phyloP scores from a whole-genome alignment of 2,113 vertebrate species.

The Pyxicephalus adspersus region DNA sequence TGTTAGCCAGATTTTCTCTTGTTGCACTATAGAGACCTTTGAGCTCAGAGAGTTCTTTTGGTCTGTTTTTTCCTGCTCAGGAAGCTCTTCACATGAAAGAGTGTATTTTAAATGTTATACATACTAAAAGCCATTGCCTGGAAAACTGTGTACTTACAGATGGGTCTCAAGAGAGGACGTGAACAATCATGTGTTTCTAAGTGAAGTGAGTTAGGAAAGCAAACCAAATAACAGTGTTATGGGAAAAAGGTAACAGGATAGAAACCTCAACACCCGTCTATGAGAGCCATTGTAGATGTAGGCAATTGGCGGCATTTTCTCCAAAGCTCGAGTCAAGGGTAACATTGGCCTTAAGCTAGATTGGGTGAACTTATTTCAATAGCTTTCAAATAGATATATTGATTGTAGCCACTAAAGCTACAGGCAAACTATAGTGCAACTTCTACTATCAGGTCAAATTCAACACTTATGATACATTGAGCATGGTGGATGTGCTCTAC shows the following conservation, averaged over 20 bases:
- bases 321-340: conserved; percentile 35
- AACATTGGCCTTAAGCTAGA: conserved; percentile 39
- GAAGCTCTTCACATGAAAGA: conserved; percentile 56
- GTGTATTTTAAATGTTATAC: conserved; percentile 47
- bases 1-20: conserved; percentile 24
- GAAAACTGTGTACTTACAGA: conserved; percentile 47
- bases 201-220: conserved; percentile 34
- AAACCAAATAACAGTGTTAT: conserved; percentile 40
- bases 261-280: conserved; percentile 19
- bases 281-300: conserved; percentile 22
- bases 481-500: neutral
- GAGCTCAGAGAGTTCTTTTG: conserved; percentile 36
- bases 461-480: neutral
- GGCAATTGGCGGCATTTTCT: conserved; percentile 18
- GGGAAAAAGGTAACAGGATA: conserved; percentile 20
- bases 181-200: conserved; percentile 52
- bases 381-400: conserved; percentile 36
- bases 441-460: conserved; percentile 11
- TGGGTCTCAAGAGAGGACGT: conserved; percentile 52
- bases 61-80: conserved; percentile 48
- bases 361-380: conserved; percentile 41
- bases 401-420: conserved; percentile 26
- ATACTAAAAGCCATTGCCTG: conserved; percentile 46
- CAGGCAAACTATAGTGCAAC: conserved; percentile 29
- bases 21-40: conserved; percentile 25